Evolutionary conservation across 2,888 invertebrate species (phyloP), one percentile per base, ranked within the genome.

Genomic region (Himalopsyche kuldschensis): DNA sequence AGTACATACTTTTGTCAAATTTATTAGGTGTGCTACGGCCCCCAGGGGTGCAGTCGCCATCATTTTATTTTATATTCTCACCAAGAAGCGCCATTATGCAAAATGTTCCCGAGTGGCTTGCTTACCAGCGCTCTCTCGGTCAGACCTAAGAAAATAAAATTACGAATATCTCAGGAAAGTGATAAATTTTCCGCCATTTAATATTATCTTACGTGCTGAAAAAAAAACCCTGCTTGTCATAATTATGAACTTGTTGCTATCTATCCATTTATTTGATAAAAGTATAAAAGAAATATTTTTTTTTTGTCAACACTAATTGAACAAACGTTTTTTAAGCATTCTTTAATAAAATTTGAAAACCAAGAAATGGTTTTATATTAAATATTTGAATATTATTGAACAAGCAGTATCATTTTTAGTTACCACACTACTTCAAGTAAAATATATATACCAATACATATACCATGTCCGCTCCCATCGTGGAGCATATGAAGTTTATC

Each of bases 11-110:
- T 69, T 69, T 84, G 84, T 84, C 84, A 82, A 84, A 84, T 84
- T 84, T 85, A 84, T 84, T 79, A 81, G 82, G 82, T 82, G 84
- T 79, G 80, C 41, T 81, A 85, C 82, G 79, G 82, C 85, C 81
- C 85, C 80, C 85, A 27, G 30, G 85, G 84, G 85, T 80, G 84
- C 35, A 84, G 81, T 85, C 78, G 48, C 82, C 82, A 84, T 85
- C 78, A 85, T 84, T 85, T 84, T 82, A 80, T 82, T 82, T 84
- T 85, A 79, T 85, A 79, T 81, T 81, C 84, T 82, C 69, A 69
- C 80, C 84, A 78, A 84, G 84, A 84, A 75, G 48, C 77, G 80
- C 80, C 82, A 84, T 84, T 84, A 84, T 84, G 82, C 80, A 83
- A 85, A 85, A 85, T 80, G 81, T 77, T 80, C 81, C 83, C 85